Evolutionary conservation across 1,140 invertebrate genomes (phyloP), one percentile per base, ranked within the genome.

Genomic region (Pogonus chalceus): DNA sequence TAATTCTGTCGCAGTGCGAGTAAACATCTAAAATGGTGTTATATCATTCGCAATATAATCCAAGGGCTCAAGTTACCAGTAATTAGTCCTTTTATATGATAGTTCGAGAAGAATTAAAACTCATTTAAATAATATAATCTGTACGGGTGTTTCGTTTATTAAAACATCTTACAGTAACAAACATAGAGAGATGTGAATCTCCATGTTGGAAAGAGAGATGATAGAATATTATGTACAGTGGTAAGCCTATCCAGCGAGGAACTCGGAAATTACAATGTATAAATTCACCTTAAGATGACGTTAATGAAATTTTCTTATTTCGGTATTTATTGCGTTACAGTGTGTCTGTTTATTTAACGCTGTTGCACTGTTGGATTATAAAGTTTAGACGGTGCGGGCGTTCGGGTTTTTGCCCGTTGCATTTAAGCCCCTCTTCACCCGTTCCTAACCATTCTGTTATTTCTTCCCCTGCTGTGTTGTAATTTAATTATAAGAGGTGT

Each of bases 221-320:
- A 43, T 16, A 31, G 7, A 4, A 12, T 9, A 16, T 10, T 18
- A 16, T 43, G 18, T 16, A 18, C 37, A 14, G 56, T 58, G 60
- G 61, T 66, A 65, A 65, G 58, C 58, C 60, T 59, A 18, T 43
- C 37, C 18, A 43, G 37, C 37, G 54, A 52, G 54, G 54, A 58
- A 60, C 60, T 62, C 61, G 70, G 70, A 74, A 74, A 73, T 74
- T 73, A 67, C 71, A 52, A 62, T 61, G 62, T 69, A 74, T 74
- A 73, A 74, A 73, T 74, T 73, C 64, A 72, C 71, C 69, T 72
- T 68, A 71, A 72, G 70, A 73, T 71, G 72, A 73, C 72, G 68
- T 73, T 74, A 74, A 74, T 74, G 71, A 74, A 74, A 74, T 73
- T 71, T 73, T 68, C 66, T 68, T 68, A 69, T 69, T 69, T 69